Evolutionary conservation across 2,113 vertebrate species (phyloP).

Genomic region (Polyodon spathula): DNA sequence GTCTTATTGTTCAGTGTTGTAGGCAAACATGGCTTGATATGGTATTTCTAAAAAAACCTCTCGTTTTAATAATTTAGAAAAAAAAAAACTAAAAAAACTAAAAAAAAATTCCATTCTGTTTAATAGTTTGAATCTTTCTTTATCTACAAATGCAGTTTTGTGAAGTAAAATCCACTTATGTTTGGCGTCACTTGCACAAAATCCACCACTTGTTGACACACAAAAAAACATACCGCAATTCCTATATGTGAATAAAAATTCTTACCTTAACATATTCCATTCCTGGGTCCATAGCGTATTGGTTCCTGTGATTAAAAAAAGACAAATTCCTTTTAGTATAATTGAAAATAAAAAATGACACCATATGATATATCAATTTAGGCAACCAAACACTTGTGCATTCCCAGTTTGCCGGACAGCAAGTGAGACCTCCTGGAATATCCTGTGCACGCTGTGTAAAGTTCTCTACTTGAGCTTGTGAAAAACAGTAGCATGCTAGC

Average conservation of each 20-base stretch:
- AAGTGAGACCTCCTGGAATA: neutral
- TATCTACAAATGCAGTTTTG: neutral
- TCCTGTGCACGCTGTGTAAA: neutral
- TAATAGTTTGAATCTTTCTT: no score
- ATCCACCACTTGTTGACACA: neutral
- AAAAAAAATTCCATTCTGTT: no score
- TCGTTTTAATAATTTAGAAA: no score
- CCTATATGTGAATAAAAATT: neutral
- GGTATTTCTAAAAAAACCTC: neutral
- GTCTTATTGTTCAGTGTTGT: no score
- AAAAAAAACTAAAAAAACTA: no score
- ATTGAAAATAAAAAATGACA: conserved; percentile 20
- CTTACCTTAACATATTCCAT: conserved; percentile 81
- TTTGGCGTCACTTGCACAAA: neutral
- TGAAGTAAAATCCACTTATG: neutral
- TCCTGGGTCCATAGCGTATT: conserved; percentile 49
- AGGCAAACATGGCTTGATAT: no score
- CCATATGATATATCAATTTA: neutral
- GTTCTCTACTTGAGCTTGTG: conserved; percentile 7
- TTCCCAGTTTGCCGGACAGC: neutral
- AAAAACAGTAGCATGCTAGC: neutral
- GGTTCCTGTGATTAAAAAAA: conserved; percentile 53
- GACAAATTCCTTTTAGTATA: conserved; percentile 27
- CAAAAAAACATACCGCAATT: neutral
- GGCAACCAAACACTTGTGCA: neutral